phyloP scores from a whole-genome alignment of 53 echinoderm and acorn worm species.

The Crossaster papposus region DNA sequence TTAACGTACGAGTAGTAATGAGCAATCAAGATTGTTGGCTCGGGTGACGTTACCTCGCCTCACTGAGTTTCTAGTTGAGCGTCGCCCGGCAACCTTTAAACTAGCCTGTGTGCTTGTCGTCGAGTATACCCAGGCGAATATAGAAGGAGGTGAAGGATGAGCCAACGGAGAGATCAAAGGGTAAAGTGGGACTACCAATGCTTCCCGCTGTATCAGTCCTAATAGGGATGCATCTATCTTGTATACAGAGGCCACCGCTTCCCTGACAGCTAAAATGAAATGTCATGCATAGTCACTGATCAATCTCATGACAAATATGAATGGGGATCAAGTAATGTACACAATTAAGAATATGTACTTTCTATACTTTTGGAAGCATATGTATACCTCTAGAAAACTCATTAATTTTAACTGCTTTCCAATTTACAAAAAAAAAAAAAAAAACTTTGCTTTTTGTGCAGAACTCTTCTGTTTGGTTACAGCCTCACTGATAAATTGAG shows the following conservation, averaged over 20 bases:
- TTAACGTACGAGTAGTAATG: constrained; percentile 50
- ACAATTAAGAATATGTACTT: not conserved
- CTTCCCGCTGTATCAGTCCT: constrained; percentile 6
- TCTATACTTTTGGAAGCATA: too few species aligned
- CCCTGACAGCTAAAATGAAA: not conserved
- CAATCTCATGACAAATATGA: not conserved
- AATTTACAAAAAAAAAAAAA: too few species aligned
- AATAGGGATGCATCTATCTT: not conserved
- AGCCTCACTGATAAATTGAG: too few species aligned
- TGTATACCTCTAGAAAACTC: too few species aligned
- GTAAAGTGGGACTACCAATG: constrained; percentile 31
- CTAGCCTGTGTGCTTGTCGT: constrained; percentile 16
- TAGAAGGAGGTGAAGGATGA: constrained; percentile 60
- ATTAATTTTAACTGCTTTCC: too few species aligned
- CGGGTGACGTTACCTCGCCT: not conserved
- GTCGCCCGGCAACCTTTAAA: constrained; percentile 49
- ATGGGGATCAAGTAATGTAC: not conserved
- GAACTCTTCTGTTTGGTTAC: too few species aligned
- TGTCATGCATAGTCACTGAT: not conserved
- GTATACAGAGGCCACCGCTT: not conserved
- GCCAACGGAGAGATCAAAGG: constrained; percentile 62
- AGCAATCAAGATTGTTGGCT: constrained; percentile 44
- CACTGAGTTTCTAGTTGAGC: constrained; percentile 45
- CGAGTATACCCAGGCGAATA: not conserved
- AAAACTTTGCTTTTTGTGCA: too few species aligned